phyloP scores from a whole-genome alignment of 2,113 vertebrate species.

The Nycticryphes semicollaris region DNA sequence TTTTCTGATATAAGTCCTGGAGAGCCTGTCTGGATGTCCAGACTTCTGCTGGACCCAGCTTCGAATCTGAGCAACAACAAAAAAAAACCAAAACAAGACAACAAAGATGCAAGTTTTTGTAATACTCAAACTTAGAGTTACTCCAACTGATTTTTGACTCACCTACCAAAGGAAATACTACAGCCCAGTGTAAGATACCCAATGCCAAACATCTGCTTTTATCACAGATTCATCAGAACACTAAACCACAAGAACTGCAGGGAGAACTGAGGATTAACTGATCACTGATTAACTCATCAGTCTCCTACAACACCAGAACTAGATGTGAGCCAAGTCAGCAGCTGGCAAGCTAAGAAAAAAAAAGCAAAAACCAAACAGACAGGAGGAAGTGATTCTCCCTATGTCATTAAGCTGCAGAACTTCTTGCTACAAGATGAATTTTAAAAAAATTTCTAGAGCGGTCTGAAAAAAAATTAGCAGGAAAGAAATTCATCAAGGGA shows the following conservation, averaged over 20 bases:
- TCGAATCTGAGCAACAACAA: conserved; percentile 82
- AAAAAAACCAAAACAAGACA: neutral
- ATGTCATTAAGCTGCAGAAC: neutral
- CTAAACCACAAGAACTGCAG: neutral
- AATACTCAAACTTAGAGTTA: neutral
- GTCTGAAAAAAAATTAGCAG: neutral
- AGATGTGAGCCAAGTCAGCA: neutral
- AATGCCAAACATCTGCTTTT: neutral
- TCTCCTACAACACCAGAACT: neutral
- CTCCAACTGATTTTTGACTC: neutral
- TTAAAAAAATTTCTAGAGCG: neutral
- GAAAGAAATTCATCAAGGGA: neutral
- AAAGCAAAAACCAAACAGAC: neutral
- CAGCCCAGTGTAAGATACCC: neutral
- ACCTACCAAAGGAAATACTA: neutral
- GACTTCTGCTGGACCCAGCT: conserved; percentile 95
- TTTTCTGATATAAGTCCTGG: conserved; percentile 99
- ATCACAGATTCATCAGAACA: neutral
- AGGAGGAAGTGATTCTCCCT: fast-evolving
- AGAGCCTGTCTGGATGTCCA: conserved; percentile 98
- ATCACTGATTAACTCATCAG: neutral
- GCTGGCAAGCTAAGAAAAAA: neutral
- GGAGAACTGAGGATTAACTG: neutral
- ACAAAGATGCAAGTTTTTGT: neutral
- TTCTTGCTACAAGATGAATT: neutral